Base-by-base conservation (phyloP, 1,140 invertebrate species). In the Eriocheir sinensis region DNA sequence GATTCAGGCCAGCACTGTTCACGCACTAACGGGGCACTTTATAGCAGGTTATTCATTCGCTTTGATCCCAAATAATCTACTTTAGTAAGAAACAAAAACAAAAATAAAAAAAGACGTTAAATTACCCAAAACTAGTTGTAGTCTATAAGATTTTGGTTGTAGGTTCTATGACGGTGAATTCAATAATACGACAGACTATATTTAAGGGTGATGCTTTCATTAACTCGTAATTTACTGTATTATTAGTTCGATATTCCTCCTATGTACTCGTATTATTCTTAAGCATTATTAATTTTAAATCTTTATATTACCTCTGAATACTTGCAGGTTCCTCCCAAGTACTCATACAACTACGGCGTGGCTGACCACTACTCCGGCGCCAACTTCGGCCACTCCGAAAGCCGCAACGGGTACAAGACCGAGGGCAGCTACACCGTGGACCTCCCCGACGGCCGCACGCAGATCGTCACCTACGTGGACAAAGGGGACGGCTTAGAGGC, bases 351-450 rank as follows among this genome's bases (percentile, higher is more conserved):
- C 79, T 92, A 92, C 36, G 90, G 90, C 41, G 90, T 92, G 8
- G 32, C 72, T 27, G 90, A 92, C 40, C 36, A 48, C 27, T 92
- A 92, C 72, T 81, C 90, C 40, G 90, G 90, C 0, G 38, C 79
- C 72, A 92, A 92, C 72, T 92, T 81, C 79, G 90, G 90, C 15
- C 90, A 92, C 90, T 40, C 90, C 1, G 90, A 92, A 36, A 30
- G 4, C 72, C 90, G 90, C 90, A 72, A 92, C 17, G 90, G 90
- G 36, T 92, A 92, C 90, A 92, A 81, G 79, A 92, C 90, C 32
- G 90, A 92, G 38, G 90, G 90, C 90, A 92, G 90, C 30, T 92
- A 92, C 90, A 80, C 90, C 17, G 90, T 92, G 38, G 38, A 92
- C 90, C 90, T 92, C 27, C 90, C 90, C 9, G 90, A 92, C n/a